phyloP scores from a whole-genome alignment of 30 jellyfish, hydroid and myxozoan species.

The Aurelia sp. region DNA sequence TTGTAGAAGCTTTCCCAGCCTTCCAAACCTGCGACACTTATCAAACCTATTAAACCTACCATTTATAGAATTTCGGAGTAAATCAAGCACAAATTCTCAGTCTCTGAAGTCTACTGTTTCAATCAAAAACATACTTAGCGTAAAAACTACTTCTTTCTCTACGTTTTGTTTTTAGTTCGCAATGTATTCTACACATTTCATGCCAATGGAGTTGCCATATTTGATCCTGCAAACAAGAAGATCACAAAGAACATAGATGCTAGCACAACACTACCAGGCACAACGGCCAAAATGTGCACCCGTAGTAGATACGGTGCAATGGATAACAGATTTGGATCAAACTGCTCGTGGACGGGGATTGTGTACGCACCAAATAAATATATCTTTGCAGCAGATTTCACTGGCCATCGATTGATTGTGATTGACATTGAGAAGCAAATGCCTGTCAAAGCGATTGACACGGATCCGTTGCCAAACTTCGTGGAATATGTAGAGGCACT shows the following conservation, averaged over 20 bases:
- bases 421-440: conserved; percentile 18
- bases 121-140: no score
- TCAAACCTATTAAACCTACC: no score
- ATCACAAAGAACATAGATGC: not conserved
- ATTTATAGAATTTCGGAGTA: no score
- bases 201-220: not conserved
- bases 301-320: not conserved
- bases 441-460: conserved; percentile 43
- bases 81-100: no score
- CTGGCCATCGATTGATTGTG: conserved; percentile 33
- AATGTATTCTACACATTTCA: conserved; percentile 14
- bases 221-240: conserved; percentile 8
- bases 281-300: conserved; percentile 23
- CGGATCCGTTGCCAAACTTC: conserved; percentile 44
- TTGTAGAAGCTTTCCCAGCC: no score
- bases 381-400: conserved; percentile 27
- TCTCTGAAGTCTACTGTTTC: no score
- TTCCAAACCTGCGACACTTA: no score
- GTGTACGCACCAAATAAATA: conserved; percentile 2
- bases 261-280: conserved; percentile 12
- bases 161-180: not conserved
- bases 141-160: no score
- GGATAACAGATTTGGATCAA: not conserved
- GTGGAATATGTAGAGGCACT: conserved; percentile 37
- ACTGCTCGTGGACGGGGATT: conserved; percentile 32